Percentiles rank a stretch among this genome's conserved stretches.
Conservation (phyloP, 2,888 invertebrate genomes). For the Drosophila barbarae region DNA sequence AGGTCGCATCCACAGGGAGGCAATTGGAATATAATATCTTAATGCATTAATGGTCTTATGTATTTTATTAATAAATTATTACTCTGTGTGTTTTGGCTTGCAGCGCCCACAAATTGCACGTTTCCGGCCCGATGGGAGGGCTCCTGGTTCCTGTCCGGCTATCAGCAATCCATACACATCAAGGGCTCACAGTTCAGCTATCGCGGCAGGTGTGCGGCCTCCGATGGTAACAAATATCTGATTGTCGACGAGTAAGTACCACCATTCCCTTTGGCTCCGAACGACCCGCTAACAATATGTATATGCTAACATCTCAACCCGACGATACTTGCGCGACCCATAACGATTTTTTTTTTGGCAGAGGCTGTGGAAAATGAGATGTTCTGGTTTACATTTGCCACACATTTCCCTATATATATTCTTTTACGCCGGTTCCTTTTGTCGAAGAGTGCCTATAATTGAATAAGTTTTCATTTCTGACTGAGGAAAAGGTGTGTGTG, state of each 20-base stretch:
- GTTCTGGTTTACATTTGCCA: slow-evolving; percentile 31
- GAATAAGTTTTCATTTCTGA: slow-evolving; percentile 62
- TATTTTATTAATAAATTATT: slow-evolving; percentile 58
- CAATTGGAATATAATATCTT: slow-evolving; percentile 56
- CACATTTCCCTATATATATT: slow-evolving; percentile 20
- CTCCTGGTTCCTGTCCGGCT: slow-evolving; percentile 94
- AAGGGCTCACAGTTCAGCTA: slow-evolving; percentile 90
- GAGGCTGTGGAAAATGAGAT: slow-evolving; percentile 32
- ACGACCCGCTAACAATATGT: slow-evolving; percentile 44
- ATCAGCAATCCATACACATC: slow-evolving; percentile 90
- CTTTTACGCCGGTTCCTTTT: slow-evolving; percentile 47
- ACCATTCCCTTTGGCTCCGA: slow-evolving; percentile 1
- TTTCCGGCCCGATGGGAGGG: slow-evolving; percentile 93
- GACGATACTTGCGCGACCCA: slow-evolving; percentile 39
- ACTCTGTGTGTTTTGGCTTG: slow-evolving; percentile 41
- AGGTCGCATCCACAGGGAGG: slow-evolving; percentile 53
- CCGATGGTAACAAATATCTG: slow-evolving; percentile 93
- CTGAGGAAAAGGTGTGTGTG: slow-evolving; percentile 46
- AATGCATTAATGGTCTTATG: slow-evolving; percentile 51
- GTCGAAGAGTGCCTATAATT: slow-evolving; percentile 64
- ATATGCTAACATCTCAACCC: slow-evolving; percentile 57
- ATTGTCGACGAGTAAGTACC: slow-evolving; percentile 92
- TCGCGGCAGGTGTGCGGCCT: slow-evolving; percentile 90
- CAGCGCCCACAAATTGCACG: slow-evolving; percentile 84
- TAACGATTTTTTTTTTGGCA: slow-evolving; percentile 23